phyloP scores from a whole-genome alignment of 2,797 vertebrate genomes.

The Enteromius thamalakanensis region DNA sequence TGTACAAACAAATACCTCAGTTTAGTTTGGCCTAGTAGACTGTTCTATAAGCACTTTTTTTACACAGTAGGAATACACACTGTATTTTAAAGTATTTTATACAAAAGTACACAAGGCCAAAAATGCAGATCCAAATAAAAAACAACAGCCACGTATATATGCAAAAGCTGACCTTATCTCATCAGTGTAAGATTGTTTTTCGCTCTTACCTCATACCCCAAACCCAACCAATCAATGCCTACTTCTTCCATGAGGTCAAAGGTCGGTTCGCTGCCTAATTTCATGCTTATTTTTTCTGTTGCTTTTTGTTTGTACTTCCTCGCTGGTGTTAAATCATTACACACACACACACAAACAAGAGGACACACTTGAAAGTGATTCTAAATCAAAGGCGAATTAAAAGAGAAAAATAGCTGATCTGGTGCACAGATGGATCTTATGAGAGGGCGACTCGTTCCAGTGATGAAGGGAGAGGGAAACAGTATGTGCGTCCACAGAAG shows the following conservation, averaged over 20 bases:
- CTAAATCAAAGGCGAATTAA: constrained; percentile 75
- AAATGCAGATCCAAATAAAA: background rate
- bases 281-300: constrained; percentile 20
- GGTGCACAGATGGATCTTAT: constrained; percentile 70
- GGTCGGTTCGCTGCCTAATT: constrained; percentile 43
- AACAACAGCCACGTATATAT: background rate
- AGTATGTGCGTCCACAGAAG: constrained; percentile 25
- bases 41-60: background rate
- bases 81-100: background rate
- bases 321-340: constrained; percentile 51
- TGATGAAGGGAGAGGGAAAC: constrained; percentile 9
- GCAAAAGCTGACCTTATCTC: background rate
- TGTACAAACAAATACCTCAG: constrained; percentile 58
- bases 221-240: constrained; percentile 49
- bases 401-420: constrained; percentile 72
- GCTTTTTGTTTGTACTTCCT: constrained; percentile 24
- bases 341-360: constrained; percentile 63
- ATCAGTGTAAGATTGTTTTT: background rate
- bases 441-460: constrained; percentile 40
- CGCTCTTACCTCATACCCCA: background rate
- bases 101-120: background rate
- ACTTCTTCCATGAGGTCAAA: constrained; percentile 64
- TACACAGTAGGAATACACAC: background rate
- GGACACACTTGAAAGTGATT: constrained; percentile 74
- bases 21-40: background rate